Conservation (phyloP, 2,113 vertebrate species). For the Entomyzon cyanotis region DNA sequence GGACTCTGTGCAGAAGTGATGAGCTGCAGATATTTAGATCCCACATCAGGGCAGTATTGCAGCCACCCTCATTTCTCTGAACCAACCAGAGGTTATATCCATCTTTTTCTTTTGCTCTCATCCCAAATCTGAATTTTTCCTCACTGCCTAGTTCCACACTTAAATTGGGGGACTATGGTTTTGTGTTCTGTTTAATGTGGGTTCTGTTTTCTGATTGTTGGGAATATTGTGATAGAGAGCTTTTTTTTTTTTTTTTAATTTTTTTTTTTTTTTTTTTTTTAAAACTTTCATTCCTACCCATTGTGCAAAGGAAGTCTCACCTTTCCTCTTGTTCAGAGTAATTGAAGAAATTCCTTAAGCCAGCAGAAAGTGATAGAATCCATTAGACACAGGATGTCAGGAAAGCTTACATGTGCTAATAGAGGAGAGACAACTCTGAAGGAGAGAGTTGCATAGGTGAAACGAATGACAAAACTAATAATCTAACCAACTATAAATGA, state of each 20-base stretch:
- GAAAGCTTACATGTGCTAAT: neutral
- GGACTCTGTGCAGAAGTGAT: neutral
- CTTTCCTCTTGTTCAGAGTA: neutral
- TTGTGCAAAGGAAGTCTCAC: neutral
- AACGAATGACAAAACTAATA: neutral
- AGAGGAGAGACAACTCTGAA: neutral
- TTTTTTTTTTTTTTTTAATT: neutral
- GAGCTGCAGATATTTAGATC: neutral
- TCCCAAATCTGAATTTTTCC: neutral
- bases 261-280: neutral
- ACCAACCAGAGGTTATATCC: neutral
- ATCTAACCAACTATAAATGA: neutral
- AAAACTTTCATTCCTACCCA: neutral
- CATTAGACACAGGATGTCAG: neutral
- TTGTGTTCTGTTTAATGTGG: neutral
- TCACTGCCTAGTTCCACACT: rapidly evolving
- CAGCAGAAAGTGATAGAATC: neutral
- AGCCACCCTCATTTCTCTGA: neutral
- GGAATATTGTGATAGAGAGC: neutral
- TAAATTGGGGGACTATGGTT: neutral
- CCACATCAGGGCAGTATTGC: neutral
- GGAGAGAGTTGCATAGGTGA: neutral
- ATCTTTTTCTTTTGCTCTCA: neutral
- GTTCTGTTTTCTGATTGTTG: neutral
- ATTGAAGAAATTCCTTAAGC: neutral